phyloP scores from a whole-genome alignment of 2,888 invertebrate species.

The Diplolepis rosae region DNA sequence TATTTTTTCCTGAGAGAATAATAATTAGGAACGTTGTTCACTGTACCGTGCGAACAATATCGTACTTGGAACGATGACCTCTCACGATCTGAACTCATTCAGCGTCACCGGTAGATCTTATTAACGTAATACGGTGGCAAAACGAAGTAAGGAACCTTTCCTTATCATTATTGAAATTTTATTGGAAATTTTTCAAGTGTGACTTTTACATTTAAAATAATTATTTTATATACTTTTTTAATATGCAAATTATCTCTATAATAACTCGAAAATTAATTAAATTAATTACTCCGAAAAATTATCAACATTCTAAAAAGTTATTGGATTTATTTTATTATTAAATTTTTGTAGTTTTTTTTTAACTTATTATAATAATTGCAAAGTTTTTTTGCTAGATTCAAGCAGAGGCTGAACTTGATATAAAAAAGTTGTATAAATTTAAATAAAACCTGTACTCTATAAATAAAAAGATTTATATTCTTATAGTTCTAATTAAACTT shows the following conservation, averaged over 20 bases:
- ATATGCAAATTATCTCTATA: background rate
- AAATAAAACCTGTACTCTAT: too few relatives aligned
- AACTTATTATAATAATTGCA: too few relatives aligned
- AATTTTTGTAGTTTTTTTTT: too few relatives aligned
- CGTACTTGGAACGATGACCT: conserved; percentile 25
- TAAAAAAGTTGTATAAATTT: too few relatives aligned
- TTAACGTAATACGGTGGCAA: conserved; percentile 15
- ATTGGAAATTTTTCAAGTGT: background rate
- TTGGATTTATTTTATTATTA: too few relatives aligned
- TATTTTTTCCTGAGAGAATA: conserved; percentile 12
- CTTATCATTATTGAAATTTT: background rate
- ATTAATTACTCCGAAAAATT: too few relatives aligned
- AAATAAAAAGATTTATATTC: too few relatives aligned
- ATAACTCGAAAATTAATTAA: too few relatives aligned
- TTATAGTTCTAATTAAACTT: too few relatives aligned
- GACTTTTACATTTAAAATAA: background rate
- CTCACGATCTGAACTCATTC: conserved; percentile 19
- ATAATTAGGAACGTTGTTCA: conserved; percentile 25
- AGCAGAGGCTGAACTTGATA: too few relatives aligned
- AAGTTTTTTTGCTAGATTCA: too few relatives aligned
- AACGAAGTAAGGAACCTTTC: background rate
- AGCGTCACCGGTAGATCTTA: conserved; percentile 31
- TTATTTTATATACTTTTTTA: background rate
- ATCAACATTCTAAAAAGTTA: background rate
- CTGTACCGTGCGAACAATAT: conserved; percentile 21